Base-by-base conservation (phyloP, 2,797 vertebrate species). In the Gastrophryne carolinensis region DNA sequence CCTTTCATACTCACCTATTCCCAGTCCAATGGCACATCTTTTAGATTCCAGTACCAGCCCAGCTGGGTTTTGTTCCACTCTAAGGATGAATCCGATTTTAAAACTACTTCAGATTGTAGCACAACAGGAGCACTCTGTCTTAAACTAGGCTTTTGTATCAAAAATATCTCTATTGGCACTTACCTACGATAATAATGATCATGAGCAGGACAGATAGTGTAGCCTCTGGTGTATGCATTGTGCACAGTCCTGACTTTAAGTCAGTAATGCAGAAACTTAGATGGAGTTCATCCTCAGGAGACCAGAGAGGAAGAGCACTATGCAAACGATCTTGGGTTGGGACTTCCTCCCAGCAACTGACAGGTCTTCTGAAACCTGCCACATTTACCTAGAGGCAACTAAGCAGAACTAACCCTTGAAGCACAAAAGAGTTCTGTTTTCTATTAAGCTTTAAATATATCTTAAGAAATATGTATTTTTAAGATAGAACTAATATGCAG, bases 301-400 rank as follows among this genome's bases (percentile, higher is more conserved):
- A 32, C 15, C 30, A 32, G 50, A n/a, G 54, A 63, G 0, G 26
- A 60, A 57, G 41, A 0, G 62, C 80, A 60, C 72, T 81, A 85
- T 88, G 86, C 82, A 88, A 86, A 86, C 72, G 30, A 5, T 44
- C 21, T n/a, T 15, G 52, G 75, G 75, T 30, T 37, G 39, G 37
- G 26, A 57, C 67, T 71, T 77, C 67, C 58, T 61, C 49, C 23
- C 35, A 1, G 5, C 13, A 53, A 64, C 37, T 64, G 49, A 49
- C 32, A 39, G 54, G 23, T 13, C 24, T 13, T 41, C 17, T 26
- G 37, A 29, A n/a, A 44, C n/a, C 3, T 47, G 30, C 19, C 29
- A 49, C 11, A 58, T 65, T 74, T 56, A 66, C 62, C 61, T 58
- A 70, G 57, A 56, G 17, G 66, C 54, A 35, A 47, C 35, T 70